phyloP scores from a whole-genome alignment of 2,113 vertebrate genomes.

The Myrmecobius fasciatus region DNA sequence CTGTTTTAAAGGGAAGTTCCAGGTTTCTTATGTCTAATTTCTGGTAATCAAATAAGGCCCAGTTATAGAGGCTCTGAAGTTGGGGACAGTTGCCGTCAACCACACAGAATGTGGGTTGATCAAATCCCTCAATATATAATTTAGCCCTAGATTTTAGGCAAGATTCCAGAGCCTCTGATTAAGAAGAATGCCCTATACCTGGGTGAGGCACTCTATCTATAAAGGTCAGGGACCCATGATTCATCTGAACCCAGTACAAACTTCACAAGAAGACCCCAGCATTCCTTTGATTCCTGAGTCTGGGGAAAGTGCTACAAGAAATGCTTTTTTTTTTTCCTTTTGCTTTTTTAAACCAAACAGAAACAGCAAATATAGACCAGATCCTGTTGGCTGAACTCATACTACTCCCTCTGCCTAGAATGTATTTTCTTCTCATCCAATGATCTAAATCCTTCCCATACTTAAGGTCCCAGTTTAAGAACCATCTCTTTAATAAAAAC shows the following conservation, averaged over 20 bases:
- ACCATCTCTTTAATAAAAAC: neutral
- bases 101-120: neutral
- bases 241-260: neutral
- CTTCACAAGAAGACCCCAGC: neutral
- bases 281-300: neutral
- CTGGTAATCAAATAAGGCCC: neutral
- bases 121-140: neutral
- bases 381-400: neutral
- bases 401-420: neutral
- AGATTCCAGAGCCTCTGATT: neutral
- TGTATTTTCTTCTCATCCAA: neutral
- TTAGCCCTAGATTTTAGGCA: neutral
- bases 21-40: neutral
- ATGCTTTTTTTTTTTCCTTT: neutral
- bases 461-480: neutral
- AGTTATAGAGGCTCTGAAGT: neutral
- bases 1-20: neutral
- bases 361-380: neutral
- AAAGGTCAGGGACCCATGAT: neutral
- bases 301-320: neutral
- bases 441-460: neutral
- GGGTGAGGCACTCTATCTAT: neutral
- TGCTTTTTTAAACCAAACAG: neutral
- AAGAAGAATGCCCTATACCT: neutral
- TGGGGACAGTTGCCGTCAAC: neutral